Percentiles rank a stretch among this genome's conserved stretches.
Conservation (phyloP, 2,888 invertebrate genomes). For the Drosophila siamana region DNA sequence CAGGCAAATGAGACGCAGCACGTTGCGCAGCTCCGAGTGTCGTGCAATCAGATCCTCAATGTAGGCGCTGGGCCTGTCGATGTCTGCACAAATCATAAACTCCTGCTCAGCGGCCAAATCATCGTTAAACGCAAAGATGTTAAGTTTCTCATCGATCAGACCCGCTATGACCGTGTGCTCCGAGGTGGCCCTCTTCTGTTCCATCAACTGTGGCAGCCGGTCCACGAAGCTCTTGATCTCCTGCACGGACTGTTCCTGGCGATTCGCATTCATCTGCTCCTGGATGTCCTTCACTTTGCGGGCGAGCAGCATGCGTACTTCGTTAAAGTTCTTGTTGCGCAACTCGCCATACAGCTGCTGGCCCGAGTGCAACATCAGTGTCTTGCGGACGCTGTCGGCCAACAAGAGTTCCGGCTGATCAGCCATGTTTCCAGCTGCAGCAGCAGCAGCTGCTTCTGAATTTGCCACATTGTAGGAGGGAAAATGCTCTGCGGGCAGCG, state of each 20-base stretch:
- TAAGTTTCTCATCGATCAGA: conserved; percentile 93
- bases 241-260: conserved; percentile 95
- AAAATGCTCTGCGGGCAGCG: conserved; percentile 95
- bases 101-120: conserved; percentile 95
- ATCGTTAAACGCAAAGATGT: conserved; percentile 91
- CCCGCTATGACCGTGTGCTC: conserved; percentile 97
- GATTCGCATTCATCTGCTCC: conserved; percentile 93
- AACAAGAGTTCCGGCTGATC: conserved; percentile 55
- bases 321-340: conserved; percentile 96
- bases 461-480: conserved; percentile 78
- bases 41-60: conserved; percentile 97
- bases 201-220: conserved; percentile 93
- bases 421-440: conserved; percentile 23
- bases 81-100: conserved; percentile 95
- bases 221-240: conserved; percentile 98
- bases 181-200: conserved; percentile 94
- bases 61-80: conserved; percentile 94
- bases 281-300: conserved; percentile 95
- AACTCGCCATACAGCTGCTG: conserved; percentile 96
- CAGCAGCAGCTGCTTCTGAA: conserved; percentile 70
- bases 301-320: conserved; percentile 93
- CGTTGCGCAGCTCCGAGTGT: conserved; percentile 92
- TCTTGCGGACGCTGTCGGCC: conserved; percentile 88
- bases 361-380: conserved; percentile 93
- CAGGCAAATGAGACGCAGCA: conserved; percentile 95